Percentiles rank a stretch among this genome's conserved stretches.
phyloP scores from a whole-genome alignment of 2,888 invertebrate genomes.

The Cheilosia urbana region DNA sequence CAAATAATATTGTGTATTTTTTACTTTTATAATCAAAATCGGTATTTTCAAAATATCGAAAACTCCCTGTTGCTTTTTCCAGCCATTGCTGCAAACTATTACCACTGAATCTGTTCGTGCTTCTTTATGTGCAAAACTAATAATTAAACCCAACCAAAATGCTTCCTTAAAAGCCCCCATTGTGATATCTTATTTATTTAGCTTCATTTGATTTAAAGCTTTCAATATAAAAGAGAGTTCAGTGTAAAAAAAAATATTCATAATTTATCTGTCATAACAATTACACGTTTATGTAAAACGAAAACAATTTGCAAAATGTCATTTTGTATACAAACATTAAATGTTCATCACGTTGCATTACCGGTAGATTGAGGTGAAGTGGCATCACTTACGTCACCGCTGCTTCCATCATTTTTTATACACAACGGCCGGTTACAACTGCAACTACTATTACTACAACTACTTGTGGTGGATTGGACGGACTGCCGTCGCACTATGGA shows the following conservation, averaged over 20 bases:
- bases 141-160: constrained; percentile 3
- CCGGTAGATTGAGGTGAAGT: constrained; percentile 26
- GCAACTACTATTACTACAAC: constrained; percentile 61
- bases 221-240: constrained; percentile 2
- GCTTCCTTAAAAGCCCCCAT: constrained; percentile 10
- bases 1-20: too few species aligned
- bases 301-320: constrained; percentile 36
- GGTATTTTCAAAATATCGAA: neutral
- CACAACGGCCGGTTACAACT: constrained; percentile 37
- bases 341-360: constrained; percentile 52
- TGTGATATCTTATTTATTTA: constrained; percentile 15
- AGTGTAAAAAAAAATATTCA: constrained; percentile 9
- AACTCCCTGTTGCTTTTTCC: neutral
- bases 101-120: neutral
- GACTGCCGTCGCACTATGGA: constrained; percentile 56
- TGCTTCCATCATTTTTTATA: constrained; percentile 45
- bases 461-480: constrained; percentile 61
- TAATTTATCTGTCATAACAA: constrained; percentile 25
- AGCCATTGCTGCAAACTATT: constrained; percentile 2
- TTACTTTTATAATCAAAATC: too few species aligned
- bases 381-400: constrained; percentile 51
- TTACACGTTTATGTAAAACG: neutral
- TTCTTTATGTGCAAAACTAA: neutral
- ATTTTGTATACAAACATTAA: constrained; percentile 24
- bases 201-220: constrained; percentile 4